Conservation (phyloP, 1,140 invertebrate genomes). For the Philotrypesis tridentata region DNA sequence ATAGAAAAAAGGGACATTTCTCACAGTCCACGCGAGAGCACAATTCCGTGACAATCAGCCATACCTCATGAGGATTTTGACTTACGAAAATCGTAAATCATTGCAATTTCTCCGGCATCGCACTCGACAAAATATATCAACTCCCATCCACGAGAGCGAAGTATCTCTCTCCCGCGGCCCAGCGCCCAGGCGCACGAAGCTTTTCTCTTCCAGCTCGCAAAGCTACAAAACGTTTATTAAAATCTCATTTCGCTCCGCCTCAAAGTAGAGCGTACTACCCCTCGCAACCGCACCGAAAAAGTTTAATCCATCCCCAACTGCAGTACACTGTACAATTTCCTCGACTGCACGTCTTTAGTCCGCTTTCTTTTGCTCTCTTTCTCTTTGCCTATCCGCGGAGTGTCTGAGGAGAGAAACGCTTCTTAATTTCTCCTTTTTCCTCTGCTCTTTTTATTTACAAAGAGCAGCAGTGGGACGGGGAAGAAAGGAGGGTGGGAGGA, state of each 20-base stretch:
- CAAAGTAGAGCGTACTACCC: neutral
- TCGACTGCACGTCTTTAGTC: too few relatives aligned
- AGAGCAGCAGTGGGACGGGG: neutral
- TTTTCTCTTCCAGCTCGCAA: neutral
- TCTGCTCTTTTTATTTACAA: neutral
- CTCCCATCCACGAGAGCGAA: too few relatives aligned
- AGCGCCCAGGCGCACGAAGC: neutral
- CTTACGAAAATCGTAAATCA: too few relatives aligned
- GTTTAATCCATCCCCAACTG: neutral
- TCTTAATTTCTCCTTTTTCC: neutral
- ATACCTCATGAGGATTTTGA: too few relatives aligned
- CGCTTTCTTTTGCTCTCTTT: too few relatives aligned
- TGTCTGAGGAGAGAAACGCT: neutral
- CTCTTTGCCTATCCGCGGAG: neutral
- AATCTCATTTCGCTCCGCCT: conserved; percentile 4
- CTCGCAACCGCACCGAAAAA: neutral
- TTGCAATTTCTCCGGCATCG: too few relatives aligned
- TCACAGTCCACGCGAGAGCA: too few relatives aligned
- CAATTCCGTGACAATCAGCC: too few relatives aligned
- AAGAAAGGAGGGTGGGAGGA: too few relatives aligned
- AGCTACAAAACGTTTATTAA: conserved; percentile 33
- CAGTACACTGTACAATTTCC: neutral
- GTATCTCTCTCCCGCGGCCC: too few relatives aligned
- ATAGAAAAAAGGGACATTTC: too few relatives aligned
- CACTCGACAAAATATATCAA: neutral